Evolutionary conservation across 2,888 invertebrate species (phyloP).

Genomic region (Caenorhabditis imperialis): DNA sequence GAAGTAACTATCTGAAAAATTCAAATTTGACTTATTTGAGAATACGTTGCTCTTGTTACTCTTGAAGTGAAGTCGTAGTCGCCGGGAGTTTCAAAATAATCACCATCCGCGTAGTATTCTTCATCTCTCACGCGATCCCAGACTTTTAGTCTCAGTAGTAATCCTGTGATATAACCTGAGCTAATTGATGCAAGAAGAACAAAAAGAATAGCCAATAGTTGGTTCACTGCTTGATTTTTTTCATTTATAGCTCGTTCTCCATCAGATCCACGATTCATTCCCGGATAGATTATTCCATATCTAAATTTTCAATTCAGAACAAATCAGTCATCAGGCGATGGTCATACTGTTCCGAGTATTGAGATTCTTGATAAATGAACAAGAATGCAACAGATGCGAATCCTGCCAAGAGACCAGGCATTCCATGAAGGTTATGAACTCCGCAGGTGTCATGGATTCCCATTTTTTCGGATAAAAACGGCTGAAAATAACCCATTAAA

Average conservation of each 20-base stretch:
- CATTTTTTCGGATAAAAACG: slow-evolving; percentile 85
- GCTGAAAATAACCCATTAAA: slow-evolving; percentile 80
- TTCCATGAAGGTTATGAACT: slow-evolving; percentile 73
- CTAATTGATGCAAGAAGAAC: slow-evolving; percentile 85
- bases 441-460: slow-evolving; percentile 80
- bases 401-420: slow-evolving; percentile 71
- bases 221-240: slow-evolving; percentile 86
- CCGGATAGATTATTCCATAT: slow-evolving; percentile 63
- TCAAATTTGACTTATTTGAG: too few relatives aligned
- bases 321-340: too few relatives aligned
- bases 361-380: slow-evolving; percentile 58
- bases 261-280: slow-evolving; percentile 48
- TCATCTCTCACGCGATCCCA: slow-evolving; percentile 70
- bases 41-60: slow-evolving; percentile 53
- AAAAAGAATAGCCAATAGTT: slow-evolving; percentile 85
- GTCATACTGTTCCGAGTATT: slow-evolving; percentile 55
- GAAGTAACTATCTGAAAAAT: slow-evolving; percentile 65
- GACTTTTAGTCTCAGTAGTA: slow-evolving; percentile 65
- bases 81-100: slow-evolving; percentile 74
- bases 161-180: slow-evolving; percentile 84
- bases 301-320: slow-evolving; percentile 51
- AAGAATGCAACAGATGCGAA: slow-evolving; percentile 60
- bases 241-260: slow-evolving; percentile 80
- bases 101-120: slow-evolving; percentile 72
- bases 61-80: slow-evolving; percentile 76